These are phyloP conservation scores for Phenganax marumi DNA, from an alignment of 92 coral and sea anemone genomes.

Conservation along the genomic window DNA sequence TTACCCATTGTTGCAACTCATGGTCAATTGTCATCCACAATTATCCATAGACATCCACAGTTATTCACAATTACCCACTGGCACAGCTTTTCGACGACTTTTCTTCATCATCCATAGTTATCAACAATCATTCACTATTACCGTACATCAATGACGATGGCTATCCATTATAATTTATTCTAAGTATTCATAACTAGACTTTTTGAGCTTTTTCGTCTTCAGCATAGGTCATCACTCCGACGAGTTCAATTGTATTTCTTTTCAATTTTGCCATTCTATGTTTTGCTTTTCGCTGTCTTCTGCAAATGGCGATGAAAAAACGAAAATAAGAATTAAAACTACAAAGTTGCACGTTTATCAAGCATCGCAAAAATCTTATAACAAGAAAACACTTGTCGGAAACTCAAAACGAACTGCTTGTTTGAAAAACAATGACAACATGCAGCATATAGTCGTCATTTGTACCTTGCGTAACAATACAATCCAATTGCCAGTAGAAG, in stretches of 20 bases:
- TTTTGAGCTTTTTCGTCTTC: slow-evolving; percentile 17
- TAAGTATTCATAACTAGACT: not conserved
- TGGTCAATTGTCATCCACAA: too few species aligned
- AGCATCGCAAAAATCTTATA: too few species aligned
- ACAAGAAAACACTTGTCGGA: too few species aligned
- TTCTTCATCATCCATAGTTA: not conserved
- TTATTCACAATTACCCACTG: too few species aligned
- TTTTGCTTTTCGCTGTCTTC: slow-evolving; percentile 11
- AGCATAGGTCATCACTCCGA: not conserved
- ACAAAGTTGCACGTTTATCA: too few species aligned
- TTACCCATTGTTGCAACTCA: too few species aligned
- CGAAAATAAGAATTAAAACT: not conserved
- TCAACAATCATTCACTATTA: not conserved
- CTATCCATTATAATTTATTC: not conserved
- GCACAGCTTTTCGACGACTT: too few species aligned
- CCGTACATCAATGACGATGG: not conserved
- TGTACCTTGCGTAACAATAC: slow-evolving; percentile 13
- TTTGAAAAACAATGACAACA: not conserved
- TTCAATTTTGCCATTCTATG: not conserved
- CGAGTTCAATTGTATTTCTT: slow-evolving; percentile 28
- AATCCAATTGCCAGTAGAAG: slow-evolving; percentile 15
- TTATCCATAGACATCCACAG: too few species aligned
- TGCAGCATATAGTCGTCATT: not conserved
- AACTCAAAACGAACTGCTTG: too few species aligned
- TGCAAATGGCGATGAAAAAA: not conserved